Evolutionary conservation across 2,113 vertebrate species (phyloP).

Genomic region (Saguinus midas): DNA sequence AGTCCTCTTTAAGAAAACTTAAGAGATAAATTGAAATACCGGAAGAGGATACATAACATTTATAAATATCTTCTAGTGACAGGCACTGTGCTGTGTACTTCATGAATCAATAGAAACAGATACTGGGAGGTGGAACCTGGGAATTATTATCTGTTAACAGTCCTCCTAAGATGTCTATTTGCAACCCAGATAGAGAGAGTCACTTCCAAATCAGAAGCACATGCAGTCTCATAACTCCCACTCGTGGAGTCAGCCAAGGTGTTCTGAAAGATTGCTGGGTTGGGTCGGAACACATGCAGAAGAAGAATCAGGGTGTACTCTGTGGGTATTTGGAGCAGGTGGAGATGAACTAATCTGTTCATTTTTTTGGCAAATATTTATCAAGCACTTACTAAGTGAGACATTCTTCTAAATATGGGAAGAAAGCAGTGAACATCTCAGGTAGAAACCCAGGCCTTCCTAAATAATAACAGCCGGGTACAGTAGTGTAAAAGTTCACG

Average conservation of each 20-base stretch:
- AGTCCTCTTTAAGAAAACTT: not conserved
- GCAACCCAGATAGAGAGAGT: not conserved
- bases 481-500: not conserved
- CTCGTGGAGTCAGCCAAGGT: rapidly evolving
- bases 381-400: not conserved
- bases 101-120: not conserved
- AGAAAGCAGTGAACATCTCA: not conserved
- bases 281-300: not conserved
- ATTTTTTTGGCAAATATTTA: not conserved
- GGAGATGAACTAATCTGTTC: not conserved
- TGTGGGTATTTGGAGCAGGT: not conserved
- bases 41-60: not conserved
- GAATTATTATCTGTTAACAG: not conserved
- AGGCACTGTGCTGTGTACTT: not conserved
- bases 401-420: not conserved
- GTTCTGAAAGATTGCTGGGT: not conserved
- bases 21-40: not conserved
- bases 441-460: not conserved
- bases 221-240: not conserved
- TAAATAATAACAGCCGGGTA: not conserved
- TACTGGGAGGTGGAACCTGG: not conserved
- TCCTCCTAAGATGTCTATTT: not conserved
- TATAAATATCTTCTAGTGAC: not conserved
- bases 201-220: not conserved
- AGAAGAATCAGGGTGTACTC: not conserved